These are phyloP conservation scores for Ploceus nigricollis DNA, from an alignment of 2,113 vertebrate genomes.

Conservation along the genomic window DNA sequence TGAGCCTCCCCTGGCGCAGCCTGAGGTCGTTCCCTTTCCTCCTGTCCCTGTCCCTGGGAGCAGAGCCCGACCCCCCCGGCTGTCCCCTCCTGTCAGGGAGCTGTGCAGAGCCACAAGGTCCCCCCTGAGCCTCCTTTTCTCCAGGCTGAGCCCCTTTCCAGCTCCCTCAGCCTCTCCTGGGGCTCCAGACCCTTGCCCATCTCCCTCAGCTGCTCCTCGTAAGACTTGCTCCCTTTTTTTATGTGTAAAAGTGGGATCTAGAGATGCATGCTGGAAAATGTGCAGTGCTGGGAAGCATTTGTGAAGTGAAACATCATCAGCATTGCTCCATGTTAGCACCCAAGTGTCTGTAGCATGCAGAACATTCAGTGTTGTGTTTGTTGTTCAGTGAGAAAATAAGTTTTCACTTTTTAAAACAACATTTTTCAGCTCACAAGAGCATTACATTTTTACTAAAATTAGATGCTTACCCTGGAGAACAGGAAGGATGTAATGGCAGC, in stretches of 20 bases:
- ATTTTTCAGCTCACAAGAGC: background rate
- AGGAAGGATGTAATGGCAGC: background rate
- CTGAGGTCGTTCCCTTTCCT: background rate
- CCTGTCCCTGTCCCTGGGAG: background rate
- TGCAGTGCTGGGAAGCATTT: background rate
- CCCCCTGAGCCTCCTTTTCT: background rate
- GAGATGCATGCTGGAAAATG: background rate
- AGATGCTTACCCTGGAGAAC: background rate
- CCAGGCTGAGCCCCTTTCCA: background rate
- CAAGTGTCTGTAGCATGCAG: background rate
- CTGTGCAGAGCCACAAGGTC: background rate
- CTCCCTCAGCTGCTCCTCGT: background rate
- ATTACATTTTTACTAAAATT: background rate
- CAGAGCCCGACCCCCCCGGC: background rate
- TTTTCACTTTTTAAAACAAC: background rate
- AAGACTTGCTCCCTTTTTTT: background rate
- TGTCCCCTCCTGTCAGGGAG: background rate
- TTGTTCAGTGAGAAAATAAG: background rate
- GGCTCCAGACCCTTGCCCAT: background rate
- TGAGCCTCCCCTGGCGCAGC: accelerated
- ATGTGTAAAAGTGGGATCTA: background rate
- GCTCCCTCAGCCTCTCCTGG: background rate
- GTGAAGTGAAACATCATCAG: background rate
- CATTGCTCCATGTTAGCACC: background rate
- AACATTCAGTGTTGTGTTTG: accelerated